A percentile compares a stretch with the other conserved stretches of the same genome.
Conservation (phyloP, 2,888 invertebrate genomes). For the Leptopilina myrica region DNA sequence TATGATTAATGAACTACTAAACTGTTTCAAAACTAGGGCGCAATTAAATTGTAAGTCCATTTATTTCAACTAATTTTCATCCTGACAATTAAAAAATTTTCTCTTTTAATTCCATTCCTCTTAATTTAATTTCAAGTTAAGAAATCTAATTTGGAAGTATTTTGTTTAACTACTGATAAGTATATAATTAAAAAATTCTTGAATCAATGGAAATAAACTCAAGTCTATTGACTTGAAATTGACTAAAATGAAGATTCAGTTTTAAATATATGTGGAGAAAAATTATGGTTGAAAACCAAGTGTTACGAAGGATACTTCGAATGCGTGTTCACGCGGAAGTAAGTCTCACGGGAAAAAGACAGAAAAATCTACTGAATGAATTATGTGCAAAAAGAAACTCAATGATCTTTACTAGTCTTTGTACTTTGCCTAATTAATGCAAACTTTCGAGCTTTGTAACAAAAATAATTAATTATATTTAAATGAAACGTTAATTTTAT, state of each 20-base stretch:
- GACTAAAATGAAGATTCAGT: not conserved
- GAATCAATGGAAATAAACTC: too few species aligned
- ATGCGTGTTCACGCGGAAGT: slow-evolving; percentile 36
- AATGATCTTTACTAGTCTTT: slow-evolving; percentile 28
- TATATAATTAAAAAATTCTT: too few species aligned
- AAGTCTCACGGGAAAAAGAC: slow-evolving; percentile 29
- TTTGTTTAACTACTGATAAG: too few species aligned
- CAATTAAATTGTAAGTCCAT: not conserved
- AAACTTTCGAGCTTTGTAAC: not conserved
- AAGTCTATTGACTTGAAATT: too few species aligned
- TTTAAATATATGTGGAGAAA: not conserved
- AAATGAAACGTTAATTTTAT: slow-evolving; percentile 13
- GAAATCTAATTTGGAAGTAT: too few species aligned
- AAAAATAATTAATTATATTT: not conserved
- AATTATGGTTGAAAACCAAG: not conserved
- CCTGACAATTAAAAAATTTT: too few species aligned
- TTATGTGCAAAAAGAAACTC: slow-evolving; percentile 33
- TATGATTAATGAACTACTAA: slow-evolving; percentile 6
- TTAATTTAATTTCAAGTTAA: too few species aligned
- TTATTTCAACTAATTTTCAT: too few species aligned
- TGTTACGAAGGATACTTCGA: slow-evolving; percentile 13
- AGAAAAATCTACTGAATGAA: slow-evolving; percentile 27
- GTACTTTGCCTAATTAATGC: slow-evolving; percentile 15
- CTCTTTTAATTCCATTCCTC: too few species aligned
- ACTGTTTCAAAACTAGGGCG: not conserved